Evolutionary conservation across 2,113 vertebrate species (phyloP).

Genomic region (Cephalopholis sonnerati): DNA sequence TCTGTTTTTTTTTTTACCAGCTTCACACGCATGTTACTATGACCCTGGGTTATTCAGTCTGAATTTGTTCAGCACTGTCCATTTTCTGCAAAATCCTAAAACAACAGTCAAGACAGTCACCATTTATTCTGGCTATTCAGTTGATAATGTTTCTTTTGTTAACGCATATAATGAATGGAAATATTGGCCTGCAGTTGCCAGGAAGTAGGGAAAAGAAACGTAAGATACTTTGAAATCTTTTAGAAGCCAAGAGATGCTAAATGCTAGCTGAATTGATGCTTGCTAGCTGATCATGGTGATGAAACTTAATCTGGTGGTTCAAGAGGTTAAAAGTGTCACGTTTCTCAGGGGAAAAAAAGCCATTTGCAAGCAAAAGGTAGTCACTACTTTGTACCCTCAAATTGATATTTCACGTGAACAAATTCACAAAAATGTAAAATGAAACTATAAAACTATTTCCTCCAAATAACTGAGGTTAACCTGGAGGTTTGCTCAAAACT

Average conservation of each 20-base stretch:
- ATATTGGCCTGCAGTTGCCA: not conserved
- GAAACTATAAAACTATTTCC: no score
- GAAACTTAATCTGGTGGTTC: no score
- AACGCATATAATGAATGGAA: not conserved
- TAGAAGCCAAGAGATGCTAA: not conserved
- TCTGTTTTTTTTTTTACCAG: not conserved
- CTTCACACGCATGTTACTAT: not conserved
- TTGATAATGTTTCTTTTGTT: no score
- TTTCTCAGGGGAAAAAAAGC: not conserved
- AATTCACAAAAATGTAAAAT: not conserved
- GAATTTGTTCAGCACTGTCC: not conserved
- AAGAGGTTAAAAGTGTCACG: no score
- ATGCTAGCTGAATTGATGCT: not conserved
- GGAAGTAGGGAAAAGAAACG: not conserved
- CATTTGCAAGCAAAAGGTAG: not conserved
- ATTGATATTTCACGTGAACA: not conserved
- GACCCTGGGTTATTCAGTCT: not conserved
- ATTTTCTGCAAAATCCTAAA: conserved; percentile 3
- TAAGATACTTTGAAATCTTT: not conserved
- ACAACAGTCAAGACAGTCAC: not conserved
- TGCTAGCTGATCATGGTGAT: not conserved
- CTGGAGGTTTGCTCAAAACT: no score
- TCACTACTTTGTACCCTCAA: not conserved
- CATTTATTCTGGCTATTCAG: no score
- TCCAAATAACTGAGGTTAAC: no score